Evolutionary conservation across 1,140 invertebrate genomes (phyloP).

Genomic region (Stenopsyche tienmushanensis): DNA sequence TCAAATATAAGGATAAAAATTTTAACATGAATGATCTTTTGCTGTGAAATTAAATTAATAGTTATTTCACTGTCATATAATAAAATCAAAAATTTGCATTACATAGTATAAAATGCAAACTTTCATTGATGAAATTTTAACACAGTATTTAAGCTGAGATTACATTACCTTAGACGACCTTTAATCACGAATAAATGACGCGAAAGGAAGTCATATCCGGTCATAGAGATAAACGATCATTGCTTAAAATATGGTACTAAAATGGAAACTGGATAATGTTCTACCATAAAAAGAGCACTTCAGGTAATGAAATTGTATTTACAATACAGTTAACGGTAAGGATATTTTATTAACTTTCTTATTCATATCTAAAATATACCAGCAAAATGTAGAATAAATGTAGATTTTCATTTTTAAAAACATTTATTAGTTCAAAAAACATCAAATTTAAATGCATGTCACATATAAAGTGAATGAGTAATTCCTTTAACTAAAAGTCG

Average conservation of each 20-base stretch:
- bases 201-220: no score
- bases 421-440: neutral
- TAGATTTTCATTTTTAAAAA: neutral
- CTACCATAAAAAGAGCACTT: conserved; percentile 30
- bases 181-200: no score
- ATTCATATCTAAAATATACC: neutral
- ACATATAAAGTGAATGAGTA: conserved; percentile 1
- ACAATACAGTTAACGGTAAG: neutral
- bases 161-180: no score
- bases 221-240: neutral
- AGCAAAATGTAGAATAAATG: neutral
- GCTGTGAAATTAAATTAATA: no score
- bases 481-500: no score
- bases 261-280: neutral
- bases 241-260: neutral
- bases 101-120: no score
- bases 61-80: no score
- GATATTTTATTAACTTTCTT: neutral
- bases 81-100: no score
- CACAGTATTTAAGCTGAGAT: no score
- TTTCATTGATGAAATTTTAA: no score
- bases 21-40: no score
- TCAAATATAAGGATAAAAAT: no score
- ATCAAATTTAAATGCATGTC: neutral
- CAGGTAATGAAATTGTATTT: conserved; percentile 7